A percentile compares a stretch with the other conserved stretches of the same genome.
These are phyloP conservation scores for Pseudococcus jackbeardsleyi DNA, from an alignment of 2,888 invertebrate genomes.

Conservation along the genomic window DNA sequence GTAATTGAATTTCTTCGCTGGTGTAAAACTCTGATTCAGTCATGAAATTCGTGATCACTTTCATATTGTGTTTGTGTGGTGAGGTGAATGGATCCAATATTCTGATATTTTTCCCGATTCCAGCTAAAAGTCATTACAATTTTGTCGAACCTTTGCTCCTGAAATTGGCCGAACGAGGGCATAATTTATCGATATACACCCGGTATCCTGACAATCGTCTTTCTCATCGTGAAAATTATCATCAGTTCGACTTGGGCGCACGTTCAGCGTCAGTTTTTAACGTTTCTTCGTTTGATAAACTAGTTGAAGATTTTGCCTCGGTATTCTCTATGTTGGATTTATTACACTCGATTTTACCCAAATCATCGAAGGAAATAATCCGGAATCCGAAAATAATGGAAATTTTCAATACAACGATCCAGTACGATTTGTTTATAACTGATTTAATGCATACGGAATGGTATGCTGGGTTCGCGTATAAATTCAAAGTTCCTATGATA, in stretches of 20 bases:
- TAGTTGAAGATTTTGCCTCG: no score
- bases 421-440: conserved; percentile 65
- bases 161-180: neutral
- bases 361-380: no score
- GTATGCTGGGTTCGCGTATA: neutral
- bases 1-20: no score
- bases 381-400: no score
- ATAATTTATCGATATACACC: conserved; percentile 7
- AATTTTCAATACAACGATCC: conserved; percentile 4
- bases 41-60: no score
- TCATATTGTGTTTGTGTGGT: neutral
- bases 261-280: no score
- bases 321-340: no score
- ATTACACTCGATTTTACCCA: no score
- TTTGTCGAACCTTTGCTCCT: neutral
- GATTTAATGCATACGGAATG: neutral
- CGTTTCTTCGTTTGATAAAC: no score
- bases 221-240: no score
- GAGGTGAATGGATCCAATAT: neutral
- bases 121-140: neutral
- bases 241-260: no score
- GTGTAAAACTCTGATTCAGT: no score
- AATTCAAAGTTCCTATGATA: neutral
- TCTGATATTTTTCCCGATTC: neutral
- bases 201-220: neutral